Conservation (phyloP, 1,140 invertebrate genomes). For the Dysdera silvatica region DNA sequence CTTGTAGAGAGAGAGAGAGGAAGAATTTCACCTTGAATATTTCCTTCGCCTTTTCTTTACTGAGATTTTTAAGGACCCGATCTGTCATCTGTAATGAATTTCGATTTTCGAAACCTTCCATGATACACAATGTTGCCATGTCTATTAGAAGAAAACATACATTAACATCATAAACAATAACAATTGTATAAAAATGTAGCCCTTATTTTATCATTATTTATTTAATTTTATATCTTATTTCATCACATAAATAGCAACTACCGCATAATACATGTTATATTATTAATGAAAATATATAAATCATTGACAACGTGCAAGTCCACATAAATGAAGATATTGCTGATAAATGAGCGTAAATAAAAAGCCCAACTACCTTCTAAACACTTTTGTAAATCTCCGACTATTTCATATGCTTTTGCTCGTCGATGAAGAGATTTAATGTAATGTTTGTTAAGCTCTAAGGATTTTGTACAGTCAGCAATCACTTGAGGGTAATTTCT, state of each 20-base stretch:
- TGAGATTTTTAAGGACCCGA: conserved; percentile 68
- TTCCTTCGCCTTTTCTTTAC: conserved; percentile 44
- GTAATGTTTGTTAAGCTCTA: conserved; percentile 79
- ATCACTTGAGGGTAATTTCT: conserved; percentile 76
- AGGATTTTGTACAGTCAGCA: conserved; percentile 73
- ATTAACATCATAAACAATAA: too few species aligned
- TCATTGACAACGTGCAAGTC: too few species aligned
- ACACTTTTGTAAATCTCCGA: conserved; percentile 64
- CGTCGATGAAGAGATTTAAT: conserved; percentile 76
- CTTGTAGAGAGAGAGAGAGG: too few species aligned
- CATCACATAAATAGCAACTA: too few species aligned
- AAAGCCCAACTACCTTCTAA: conserved; percentile 66
- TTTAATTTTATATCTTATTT: too few species aligned
- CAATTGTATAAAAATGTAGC: too few species aligned
- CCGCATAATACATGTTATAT: too few species aligned
- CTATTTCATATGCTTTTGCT: conserved; percentile 70
- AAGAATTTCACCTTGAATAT: conserved; percentile 34
- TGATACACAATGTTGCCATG: conserved; percentile 79
- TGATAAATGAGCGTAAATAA: too few species aligned
- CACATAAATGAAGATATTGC: too few species aligned
- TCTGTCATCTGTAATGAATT: conserved; percentile 70
- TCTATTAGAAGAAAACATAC: too few species aligned
- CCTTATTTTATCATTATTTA: too few species aligned
- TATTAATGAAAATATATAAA: too few species aligned
- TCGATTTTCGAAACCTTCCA: conserved; percentile 78